Conservation (phyloP, 2,888 invertebrate genomes). For the Melangyna quadrimaculata region DNA sequence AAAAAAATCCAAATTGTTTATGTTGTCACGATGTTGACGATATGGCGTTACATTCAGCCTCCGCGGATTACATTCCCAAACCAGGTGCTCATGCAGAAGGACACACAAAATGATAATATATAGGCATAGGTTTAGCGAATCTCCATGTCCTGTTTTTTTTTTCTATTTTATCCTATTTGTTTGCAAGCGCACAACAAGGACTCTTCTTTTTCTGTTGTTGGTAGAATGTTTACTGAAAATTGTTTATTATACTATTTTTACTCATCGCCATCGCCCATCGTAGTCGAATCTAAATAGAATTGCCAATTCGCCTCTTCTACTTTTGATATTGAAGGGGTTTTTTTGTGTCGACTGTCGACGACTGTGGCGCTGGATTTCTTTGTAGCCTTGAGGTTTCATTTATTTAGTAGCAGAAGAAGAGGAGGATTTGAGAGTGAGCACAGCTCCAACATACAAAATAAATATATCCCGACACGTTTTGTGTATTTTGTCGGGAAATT, state of each 20-base stretch:
- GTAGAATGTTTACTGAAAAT: background rate
- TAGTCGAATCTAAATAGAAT: conserved; percentile 53
- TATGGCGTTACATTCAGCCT: background rate
- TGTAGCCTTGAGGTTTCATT: conserved; percentile 3
- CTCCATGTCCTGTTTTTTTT: conserved; percentile 1
- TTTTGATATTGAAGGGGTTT: too few species aligned
- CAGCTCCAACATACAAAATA: background rate
- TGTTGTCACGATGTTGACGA: background rate
- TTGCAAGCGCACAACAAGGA: background rate
- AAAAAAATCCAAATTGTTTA: background rate
- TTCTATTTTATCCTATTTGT: background rate
- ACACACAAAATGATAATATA: background rate
- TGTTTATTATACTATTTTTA: conserved; percentile 16
- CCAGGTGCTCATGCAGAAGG: conserved; percentile 14
- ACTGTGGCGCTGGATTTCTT: too few species aligned
- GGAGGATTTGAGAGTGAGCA: background rate
- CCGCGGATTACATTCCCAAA: background rate
- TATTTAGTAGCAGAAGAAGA: too few species aligned
- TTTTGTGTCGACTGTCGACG: too few species aligned
- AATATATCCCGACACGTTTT: conserved; percentile 21
- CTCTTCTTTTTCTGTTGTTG: background rate
- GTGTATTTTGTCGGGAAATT: conserved; percentile 30
- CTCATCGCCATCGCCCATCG: conserved; percentile 17
- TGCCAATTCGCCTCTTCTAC: conserved; percentile 45
- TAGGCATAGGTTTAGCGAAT: background rate